phyloP scores from a whole-genome alignment of 2,888 invertebrate genomes.

The Panzeria rudis region DNA sequence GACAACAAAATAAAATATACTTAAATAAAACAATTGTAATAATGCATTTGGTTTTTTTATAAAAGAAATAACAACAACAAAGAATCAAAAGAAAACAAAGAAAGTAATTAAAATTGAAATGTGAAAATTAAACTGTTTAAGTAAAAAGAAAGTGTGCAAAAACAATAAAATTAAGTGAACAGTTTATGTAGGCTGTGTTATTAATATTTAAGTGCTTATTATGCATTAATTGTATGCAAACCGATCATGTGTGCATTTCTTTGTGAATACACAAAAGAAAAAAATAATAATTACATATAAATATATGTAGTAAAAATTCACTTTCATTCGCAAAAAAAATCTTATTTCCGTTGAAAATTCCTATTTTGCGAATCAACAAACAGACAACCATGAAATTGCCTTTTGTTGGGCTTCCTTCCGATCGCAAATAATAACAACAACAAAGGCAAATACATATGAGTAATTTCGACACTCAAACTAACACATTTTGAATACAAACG shows the following conservation, averaged over 20 bases:
- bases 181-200: neutral
- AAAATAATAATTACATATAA: neutral
- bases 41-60: neutral
- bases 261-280: neutral
- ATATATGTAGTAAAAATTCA: no score
- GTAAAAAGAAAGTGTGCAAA: neutral
- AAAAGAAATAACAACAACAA: neutral
- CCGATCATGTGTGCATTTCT: neutral
- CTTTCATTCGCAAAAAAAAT: no score
- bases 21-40: conserved; percentile 16
- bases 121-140: neutral
- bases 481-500: no score
- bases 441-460: no score
- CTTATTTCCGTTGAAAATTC: no score
- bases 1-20: conserved; percentile 10
- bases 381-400: no score
- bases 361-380: no score
- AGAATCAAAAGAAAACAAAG: conserved; percentile 19
- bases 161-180: neutral
- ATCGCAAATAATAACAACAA: no score
- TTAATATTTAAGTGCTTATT: conserved; percentile 6
- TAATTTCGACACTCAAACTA: no score
- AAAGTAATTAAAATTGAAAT: conserved; percentile 40
- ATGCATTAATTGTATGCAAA: conserved; percentile 9
- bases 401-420: no score